These are phyloP conservation scores for Leptobrachium leishanense DNA, from an alignment of 2,113 vertebrate species.

Conservation along the genomic window DNA sequence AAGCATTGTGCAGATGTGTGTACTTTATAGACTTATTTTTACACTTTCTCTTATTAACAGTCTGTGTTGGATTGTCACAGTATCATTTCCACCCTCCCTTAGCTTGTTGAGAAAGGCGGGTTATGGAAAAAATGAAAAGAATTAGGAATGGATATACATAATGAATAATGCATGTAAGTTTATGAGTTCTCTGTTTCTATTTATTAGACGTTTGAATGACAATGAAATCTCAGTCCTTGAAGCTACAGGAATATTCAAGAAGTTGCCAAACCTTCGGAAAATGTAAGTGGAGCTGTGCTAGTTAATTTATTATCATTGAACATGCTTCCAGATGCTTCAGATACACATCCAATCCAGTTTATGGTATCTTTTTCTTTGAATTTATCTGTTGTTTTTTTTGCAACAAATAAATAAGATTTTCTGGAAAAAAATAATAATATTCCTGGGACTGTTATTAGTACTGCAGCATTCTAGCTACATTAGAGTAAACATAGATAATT, in stretches of 20 bases:
- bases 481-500: too few species aligned
- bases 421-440: too few species aligned
- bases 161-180: constrained; percentile 34
- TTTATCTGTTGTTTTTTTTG: too few species aligned
- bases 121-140: constrained; percentile 5
- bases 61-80: background rate
- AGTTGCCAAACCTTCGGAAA: constrained; percentile 93
- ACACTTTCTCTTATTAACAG: constrained; percentile 6
- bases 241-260: constrained; percentile 96
- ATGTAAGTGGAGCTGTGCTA: constrained; percentile 78
- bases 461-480: too few species aligned
- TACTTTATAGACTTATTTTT: constrained; percentile 2
- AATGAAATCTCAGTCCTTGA: constrained; percentile 95
- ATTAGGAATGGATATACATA: constrained; percentile 11
- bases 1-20: background rate
- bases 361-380: background rate
- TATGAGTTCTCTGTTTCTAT: constrained; percentile 38
- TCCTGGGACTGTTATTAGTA: too few species aligned
- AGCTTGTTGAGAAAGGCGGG: constrained; percentile 9
- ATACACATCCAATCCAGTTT: background rate
- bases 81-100: background rate
- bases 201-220: constrained; percentile 88
- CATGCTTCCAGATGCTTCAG: constrained; percentile 18
- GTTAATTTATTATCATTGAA: constrained; percentile 5
- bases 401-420: too few species aligned